These are phyloP conservation scores for Cichlasoma orientale DNA, from an alignment of 2,797 vertebrate species.

Conservation along the genomic window DNA sequence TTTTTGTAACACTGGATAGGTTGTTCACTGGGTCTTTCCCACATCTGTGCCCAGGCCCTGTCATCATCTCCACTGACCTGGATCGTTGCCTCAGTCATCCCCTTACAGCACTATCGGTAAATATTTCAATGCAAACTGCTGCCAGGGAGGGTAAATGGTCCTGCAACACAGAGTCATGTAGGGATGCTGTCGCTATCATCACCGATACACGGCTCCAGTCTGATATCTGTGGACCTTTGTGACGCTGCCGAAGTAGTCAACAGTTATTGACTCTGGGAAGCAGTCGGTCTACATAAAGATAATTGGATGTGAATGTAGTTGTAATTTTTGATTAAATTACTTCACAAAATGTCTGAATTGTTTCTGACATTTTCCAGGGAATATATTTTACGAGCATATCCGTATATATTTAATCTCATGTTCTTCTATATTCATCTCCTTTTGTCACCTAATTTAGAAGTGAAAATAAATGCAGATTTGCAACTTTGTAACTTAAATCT, in stretches of 20 bases:
- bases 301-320: background rate
- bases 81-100: constrained; percentile 62
- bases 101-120: constrained; percentile 49
- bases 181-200: constrained; percentile 21
- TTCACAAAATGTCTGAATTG: background rate
- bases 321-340: background rate
- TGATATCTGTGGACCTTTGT: background rate
- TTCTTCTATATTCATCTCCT: background rate
- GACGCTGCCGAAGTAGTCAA: background rate
- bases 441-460: background rate
- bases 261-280: background rate
- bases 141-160: constrained; percentile 30
- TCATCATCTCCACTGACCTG: constrained; percentile 77
- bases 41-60: constrained; percentile 51
- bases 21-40: constrained; percentile 58
- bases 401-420: background rate
- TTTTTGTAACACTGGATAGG: constrained; percentile 15
- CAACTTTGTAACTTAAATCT: background rate
- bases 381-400: background rate
- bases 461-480: background rate
- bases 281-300: background rate
- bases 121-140: constrained; percentile 59
- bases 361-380: background rate
- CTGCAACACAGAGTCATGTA: constrained; percentile 38
- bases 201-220: background rate